phyloP scores from a whole-genome alignment of 2,888 invertebrate species.

The Drosophila kambysellisi region DNA sequence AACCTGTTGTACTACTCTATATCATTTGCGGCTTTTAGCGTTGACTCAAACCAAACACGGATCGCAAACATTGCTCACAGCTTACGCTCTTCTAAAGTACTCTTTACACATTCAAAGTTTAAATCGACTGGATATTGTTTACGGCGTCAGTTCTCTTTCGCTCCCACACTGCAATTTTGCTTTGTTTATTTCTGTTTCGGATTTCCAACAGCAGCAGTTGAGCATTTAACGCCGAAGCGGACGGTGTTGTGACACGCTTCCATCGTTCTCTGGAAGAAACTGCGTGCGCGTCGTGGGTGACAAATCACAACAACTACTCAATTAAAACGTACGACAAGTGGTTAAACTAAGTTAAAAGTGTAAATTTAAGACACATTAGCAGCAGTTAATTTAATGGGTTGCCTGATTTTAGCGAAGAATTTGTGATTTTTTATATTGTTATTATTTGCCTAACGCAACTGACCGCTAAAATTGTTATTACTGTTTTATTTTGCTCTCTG shows the following conservation, averaged over 20 bases:
- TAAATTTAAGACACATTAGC: constrained; percentile 8
- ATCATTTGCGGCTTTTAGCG: constrained; percentile 7
- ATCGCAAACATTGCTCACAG: constrained; percentile 17
- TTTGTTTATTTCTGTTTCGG: constrained; percentile 68
- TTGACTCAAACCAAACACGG: constrained; percentile 19
- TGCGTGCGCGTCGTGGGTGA: constrained; percentile 57
- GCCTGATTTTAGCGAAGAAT: constrained; percentile 1
- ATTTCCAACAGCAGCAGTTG: constrained; percentile 62
- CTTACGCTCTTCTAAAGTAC: neutral
- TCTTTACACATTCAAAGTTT: constrained; percentile 1
- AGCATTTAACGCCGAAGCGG: constrained; percentile 52
- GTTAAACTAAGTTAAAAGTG: constrained; percentile 26
- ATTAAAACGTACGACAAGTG: constrained; percentile 31
- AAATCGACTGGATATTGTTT: constrained; percentile 33
- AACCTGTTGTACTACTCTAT: neutral
- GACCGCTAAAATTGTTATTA: constrained; percentile 17
- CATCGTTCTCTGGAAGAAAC: constrained; percentile 44
- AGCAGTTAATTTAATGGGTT: neutral
- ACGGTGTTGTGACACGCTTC: constrained; percentile 58
- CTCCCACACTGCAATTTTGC: constrained; percentile 33
- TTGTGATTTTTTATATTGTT: constrained; percentile 9
- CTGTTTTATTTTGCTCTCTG: constrained; percentile 32
- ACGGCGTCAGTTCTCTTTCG: constrained; percentile 25
- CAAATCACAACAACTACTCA: constrained; percentile 21
- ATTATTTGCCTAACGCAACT: constrained; percentile 25